These are phyloP conservation scores for Sminthurides bifidus DNA, from an alignment of 1,140 invertebrate genomes.

Conservation along the genomic window DNA sequence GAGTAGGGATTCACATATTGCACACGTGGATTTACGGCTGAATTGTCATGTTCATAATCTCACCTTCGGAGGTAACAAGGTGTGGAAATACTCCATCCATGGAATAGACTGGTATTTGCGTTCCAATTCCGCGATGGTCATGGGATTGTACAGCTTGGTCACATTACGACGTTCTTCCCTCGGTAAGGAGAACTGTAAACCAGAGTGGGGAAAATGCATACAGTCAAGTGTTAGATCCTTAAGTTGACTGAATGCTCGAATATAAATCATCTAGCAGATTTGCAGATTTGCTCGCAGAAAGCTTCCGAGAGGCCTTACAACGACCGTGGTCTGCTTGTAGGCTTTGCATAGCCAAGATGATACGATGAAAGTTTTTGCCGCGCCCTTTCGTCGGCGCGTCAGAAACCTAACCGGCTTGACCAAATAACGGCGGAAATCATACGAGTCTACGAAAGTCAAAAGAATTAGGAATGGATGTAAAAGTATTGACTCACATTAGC, in stretches of 20 bases:
- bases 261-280: no score
- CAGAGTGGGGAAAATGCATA: no score
- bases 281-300: no score
- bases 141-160: constrained; percentile 79
- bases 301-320: no score
- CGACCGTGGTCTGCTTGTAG: no score
- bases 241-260: no score
- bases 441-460: not conserved
- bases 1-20: constrained; percentile 17
- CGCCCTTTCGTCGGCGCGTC: no score
- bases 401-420: not conserved
- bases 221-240: no score
- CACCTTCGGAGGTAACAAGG: constrained; percentile 47
- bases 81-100: constrained; percentile 71
- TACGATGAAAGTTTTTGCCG: no score
- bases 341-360: no score
- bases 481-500: constrained; percentile 64
- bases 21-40: no score
- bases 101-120: constrained; percentile 59
- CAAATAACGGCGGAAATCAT: not conserved
- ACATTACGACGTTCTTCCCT: constrained; percentile 82
- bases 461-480: no score
- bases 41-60: not conserved
- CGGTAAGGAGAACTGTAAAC: constrained; percentile 76
- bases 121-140: constrained; percentile 63